Evolutionary conservation across 2,888 invertebrate species (phyloP).

Genomic region (Chymomyza amoena): DNA sequence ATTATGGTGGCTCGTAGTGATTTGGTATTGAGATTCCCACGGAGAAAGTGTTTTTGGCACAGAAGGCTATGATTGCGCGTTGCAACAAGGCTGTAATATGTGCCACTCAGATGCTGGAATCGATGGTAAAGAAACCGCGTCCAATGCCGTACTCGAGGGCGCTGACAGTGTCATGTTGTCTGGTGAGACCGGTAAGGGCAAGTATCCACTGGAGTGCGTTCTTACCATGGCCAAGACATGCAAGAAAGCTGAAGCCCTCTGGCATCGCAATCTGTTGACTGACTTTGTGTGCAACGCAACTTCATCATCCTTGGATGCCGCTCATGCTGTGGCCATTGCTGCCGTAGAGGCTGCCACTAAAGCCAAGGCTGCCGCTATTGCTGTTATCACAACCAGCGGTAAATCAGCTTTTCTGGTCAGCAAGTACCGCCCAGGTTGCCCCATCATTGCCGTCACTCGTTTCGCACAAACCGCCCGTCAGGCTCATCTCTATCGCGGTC

Average conservation of each 20-base stretch:
- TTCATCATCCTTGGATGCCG: slow-evolving; percentile 86
- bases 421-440: slow-evolving; percentile 95
- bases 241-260: slow-evolving; percentile 97
- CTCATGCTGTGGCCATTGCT: slow-evolving; percentile 94
- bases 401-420: slow-evolving; percentile 89
- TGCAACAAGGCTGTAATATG: slow-evolving; percentile 98
- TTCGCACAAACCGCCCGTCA: slow-evolving; percentile 92
- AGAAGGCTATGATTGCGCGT: slow-evolving; percentile 98
- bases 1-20: slow-evolving; percentile 99
- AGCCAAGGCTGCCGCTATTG: slow-evolving; percentile 91
- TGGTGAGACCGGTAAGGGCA: slow-evolving; percentile 99
- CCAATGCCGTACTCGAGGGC: slow-evolving; percentile 98
- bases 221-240: slow-evolving; percentile 95
- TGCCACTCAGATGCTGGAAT: slow-evolving; percentile 99
- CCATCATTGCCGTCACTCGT: slow-evolving; percentile 94
- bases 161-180: slow-evolving; percentile 99
- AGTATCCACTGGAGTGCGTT: slow-evolving; percentile 94
- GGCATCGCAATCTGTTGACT: slow-evolving; percentile 93
- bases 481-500: slow-evolving; percentile 93
- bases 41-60: slow-evolving; percentile 97
- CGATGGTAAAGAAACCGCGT: slow-evolving; percentile 98
- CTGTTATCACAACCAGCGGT: slow-evolving; percentile 84
- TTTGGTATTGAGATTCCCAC: slow-evolving; percentile 99
- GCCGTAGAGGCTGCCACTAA: slow-evolving; percentile 96
- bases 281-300: slow-evolving; percentile 82